Conservation (phyloP, 2,113 vertebrate genomes). For the Phyllostomus discolor region DNA sequence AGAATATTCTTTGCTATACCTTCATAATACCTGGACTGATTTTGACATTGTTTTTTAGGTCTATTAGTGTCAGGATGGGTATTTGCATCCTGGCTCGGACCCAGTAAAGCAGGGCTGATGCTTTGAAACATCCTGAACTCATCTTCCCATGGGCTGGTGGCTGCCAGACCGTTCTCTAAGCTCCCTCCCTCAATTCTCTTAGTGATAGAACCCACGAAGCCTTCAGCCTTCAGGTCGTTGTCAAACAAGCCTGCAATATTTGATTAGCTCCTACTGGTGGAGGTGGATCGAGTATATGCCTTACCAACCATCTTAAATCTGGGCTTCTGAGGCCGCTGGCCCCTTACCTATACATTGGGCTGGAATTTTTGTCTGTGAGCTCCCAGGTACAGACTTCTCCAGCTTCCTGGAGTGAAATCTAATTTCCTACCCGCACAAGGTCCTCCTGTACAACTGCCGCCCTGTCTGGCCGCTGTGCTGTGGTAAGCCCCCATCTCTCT, state of each 20-base stretch:
- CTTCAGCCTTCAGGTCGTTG: not conserved
- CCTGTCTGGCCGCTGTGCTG: accelerated
- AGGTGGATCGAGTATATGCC: accelerated
- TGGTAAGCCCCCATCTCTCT: accelerated
- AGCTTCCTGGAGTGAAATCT: not conserved
- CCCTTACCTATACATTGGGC: not conserved
- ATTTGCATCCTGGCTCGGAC: not conserved
- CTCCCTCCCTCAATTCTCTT: accelerated
- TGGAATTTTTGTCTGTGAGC: not conserved
- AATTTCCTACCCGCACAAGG: not conserved
- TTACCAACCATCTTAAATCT: not conserved
- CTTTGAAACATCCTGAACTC: not conserved
- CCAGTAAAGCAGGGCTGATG: not conserved
- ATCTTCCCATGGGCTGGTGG: not conserved
- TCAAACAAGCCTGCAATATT: not conserved
- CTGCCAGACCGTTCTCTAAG: not conserved
- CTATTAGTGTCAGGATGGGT: not conserved
- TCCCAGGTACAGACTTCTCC: too few species aligned
- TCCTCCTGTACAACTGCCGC: not conserved
- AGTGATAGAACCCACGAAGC: not conserved
- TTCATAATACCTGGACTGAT: not conserved
- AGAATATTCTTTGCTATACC: not conserved
- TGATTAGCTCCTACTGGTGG: not conserved
- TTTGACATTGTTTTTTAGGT: not conserved
- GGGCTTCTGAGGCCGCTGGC: not conserved